Conservation (phyloP, 2,113 vertebrate species). For the Halcyon malimbica region DNA sequence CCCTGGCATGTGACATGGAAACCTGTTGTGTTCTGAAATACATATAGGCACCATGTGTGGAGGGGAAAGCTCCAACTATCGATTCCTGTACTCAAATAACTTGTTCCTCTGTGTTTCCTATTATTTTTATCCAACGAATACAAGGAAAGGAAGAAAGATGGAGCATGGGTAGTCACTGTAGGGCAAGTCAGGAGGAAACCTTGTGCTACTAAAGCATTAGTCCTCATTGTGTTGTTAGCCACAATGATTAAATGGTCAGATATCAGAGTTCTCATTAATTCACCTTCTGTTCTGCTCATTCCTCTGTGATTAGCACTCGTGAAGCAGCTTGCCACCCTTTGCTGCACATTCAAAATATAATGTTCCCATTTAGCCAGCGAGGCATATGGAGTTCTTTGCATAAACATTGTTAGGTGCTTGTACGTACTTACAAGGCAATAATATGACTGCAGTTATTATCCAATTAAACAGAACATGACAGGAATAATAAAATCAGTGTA, state of each 20-base stretch:
- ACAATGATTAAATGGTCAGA: neutral
- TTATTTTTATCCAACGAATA: neutral
- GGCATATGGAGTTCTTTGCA: neutral
- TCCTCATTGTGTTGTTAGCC: neutral
- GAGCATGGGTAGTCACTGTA: accelerated
- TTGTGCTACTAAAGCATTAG: neutral
- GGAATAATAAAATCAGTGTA: neutral
- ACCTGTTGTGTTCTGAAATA: neutral
- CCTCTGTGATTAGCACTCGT: neutral
- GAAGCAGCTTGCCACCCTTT: neutral
- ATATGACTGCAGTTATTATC: slow-evolving; percentile 33
- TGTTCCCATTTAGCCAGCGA: slow-evolving; percentile 7
- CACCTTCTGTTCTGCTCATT: neutral
- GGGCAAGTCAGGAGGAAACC: neutral
- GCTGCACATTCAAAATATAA: neutral
- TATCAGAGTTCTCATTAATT: neutral
- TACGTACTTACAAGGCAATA: neutral
- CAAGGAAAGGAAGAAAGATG: neutral
- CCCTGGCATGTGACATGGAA: neutral
- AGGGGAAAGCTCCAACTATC: neutral
- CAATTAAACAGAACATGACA: slow-evolving; percentile 47
- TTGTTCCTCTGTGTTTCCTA: neutral
- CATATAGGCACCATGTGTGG: neutral
- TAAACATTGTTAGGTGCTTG: slow-evolving; percentile 1
- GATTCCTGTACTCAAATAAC: neutral